Evolutionary conservation across 2,797 vertebrate genomes (phyloP).

Genomic region (Crax fasciolata): DNA sequence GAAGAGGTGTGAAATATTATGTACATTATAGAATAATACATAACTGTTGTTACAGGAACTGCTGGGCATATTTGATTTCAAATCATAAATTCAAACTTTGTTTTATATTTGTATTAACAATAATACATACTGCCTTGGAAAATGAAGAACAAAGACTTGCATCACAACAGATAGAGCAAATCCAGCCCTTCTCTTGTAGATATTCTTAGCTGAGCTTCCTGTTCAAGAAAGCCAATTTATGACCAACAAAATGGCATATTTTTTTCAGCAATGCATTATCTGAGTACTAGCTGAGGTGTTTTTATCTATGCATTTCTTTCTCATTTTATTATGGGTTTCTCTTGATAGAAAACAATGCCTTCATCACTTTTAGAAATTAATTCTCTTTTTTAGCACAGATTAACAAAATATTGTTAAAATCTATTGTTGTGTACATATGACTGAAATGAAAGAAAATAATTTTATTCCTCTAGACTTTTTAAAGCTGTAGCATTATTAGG

Average conservation of each 20-base stretch:
- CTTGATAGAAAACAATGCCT: neutral
- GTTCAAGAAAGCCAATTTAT: neutral
- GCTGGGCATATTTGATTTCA: neutral
- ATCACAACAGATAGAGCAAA: neutral
- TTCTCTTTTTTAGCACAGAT: conserved; percentile 1
- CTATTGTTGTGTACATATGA: conserved; percentile 11
- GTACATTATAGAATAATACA: neutral
- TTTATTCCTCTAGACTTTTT: conserved; percentile 49
- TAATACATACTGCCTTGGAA: neutral
- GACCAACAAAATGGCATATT: neutral
- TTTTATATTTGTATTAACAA: neutral
- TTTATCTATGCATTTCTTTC: neutral
- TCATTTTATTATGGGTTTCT: neutral
- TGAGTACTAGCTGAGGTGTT: neutral
- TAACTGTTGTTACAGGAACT: neutral
- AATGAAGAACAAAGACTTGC: neutral
- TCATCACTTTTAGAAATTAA: conserved; percentile 33
- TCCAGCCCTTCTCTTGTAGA: neutral
- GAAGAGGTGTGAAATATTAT: neutral
- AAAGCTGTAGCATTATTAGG: conserved; percentile 31
- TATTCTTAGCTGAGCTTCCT: neutral
- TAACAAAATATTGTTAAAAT: conserved; percentile 12
- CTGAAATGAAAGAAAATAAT: conserved; percentile 64
- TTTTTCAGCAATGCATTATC: neutral
- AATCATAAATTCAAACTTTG: neutral